phyloP scores from a whole-genome alignment of 2,888 invertebrate species.

The Erebia ligea region DNA sequence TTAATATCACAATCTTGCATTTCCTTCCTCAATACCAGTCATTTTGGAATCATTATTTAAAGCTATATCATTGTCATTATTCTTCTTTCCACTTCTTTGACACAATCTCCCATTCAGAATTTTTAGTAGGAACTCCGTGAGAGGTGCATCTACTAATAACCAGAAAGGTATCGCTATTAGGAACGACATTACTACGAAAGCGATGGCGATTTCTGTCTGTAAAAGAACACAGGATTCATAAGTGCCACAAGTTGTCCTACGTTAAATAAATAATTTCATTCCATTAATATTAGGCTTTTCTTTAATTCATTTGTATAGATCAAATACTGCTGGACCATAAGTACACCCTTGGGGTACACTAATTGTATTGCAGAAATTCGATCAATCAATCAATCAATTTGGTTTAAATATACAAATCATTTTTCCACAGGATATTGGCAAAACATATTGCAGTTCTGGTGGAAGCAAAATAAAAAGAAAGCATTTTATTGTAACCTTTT shows the following conservation, averaged over 20 bases:
- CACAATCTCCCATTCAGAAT: neutral
- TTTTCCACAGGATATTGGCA: no score
- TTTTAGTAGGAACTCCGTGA: slow-evolving; percentile 20
- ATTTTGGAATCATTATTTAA: neutral
- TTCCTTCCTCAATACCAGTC: neutral
- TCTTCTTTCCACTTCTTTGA: neutral
- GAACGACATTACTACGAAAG: slow-evolving; percentile 39
- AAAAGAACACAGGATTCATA: neutral
- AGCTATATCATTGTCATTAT: neutral
- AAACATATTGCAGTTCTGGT: no score
- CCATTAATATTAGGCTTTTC: neutral
- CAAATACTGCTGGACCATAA: neutral
- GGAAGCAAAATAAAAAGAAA: no score
- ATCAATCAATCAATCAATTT: no score
- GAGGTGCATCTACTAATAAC: slow-evolving; percentile 48
- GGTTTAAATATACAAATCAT: no score
- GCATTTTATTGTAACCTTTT: no score
- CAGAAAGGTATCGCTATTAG: slow-evolving; percentile 43
- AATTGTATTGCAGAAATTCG: neutral
- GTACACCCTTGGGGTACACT: neutral
- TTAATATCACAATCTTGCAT: slow-evolving; percentile 7
- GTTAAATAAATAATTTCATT: no score
- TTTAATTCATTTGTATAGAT: neutral
- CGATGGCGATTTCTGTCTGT: slow-evolving; percentile 27
- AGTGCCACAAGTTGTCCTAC: no score